Base-by-base conservation (phyloP, 35 echinoderm and acorn worm genomes). In the Diadema setosum region DNA sequence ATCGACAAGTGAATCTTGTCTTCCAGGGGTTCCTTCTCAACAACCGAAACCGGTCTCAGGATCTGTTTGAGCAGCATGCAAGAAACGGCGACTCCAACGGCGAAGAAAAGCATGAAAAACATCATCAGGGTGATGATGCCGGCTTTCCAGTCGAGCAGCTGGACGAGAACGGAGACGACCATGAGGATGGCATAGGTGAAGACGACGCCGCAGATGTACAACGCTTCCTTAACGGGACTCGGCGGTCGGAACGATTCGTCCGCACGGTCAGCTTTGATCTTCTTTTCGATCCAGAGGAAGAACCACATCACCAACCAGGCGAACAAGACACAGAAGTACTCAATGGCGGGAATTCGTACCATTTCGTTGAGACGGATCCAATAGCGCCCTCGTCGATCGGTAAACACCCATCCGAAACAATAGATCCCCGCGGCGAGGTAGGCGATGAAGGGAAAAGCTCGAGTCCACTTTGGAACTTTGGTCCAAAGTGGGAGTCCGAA, bases 401-500 rank as follows among this genome's bases (percentile, higher is more conserved):
- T 58, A 26, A 88, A 36, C 12, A 91, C 55, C 36, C 61, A 91
- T 0, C 89, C 78, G 63, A 87, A 95, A 23, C 86, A 45, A 33
- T 85, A 83, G 4, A 91, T 83, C 1, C 32, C 60, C 2, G 64
- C 42, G 8, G 32, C 83, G 26, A 95, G 39, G 42, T 91, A 95
- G 7, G 64, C 41, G 0, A 80, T 0, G 49, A 95, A 95, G 15
- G 93, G 93, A 15, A 91, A 34, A 1, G 81, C 35, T 39, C 93
- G 46, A 17, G 48, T 40, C 84, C 84, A 95, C 29, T 55, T 21
- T 6, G 94, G 94, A 0, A 96, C 42, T 21, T 90, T 85, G 82
- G 90, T 93, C 95, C 95, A 97, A 52, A 97, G 91, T 4, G 87
- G 70, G 6, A 97, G 45, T 18, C 87, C 86, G 58, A 93, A 97